Conservation (phyloP, 2,797 vertebrate species). For the Schizopygopsis malacanthus region DNA sequence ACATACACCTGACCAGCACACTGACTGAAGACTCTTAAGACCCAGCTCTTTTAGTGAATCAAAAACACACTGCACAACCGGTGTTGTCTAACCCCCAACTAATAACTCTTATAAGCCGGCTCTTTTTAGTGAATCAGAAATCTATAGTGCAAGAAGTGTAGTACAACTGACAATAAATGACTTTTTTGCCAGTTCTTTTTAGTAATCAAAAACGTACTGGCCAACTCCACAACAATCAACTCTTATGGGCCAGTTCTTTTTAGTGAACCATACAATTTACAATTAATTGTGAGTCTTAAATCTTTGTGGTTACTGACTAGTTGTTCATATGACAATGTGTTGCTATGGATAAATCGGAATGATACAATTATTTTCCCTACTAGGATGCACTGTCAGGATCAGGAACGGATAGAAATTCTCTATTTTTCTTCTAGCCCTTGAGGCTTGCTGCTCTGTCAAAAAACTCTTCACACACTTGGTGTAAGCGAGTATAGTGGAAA, state of each 20-base stretch:
- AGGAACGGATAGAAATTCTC: not conserved
- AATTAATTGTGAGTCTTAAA: not conserved
- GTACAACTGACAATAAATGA: not conserved
- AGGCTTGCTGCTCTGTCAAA: constrained; percentile 13
- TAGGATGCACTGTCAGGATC: constrained; percentile 8
- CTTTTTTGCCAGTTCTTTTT: not conserved
- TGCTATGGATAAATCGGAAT: not conserved
- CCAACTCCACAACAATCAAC: not conserved
- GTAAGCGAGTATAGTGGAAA: constrained; percentile 19
- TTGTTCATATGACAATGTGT: not conserved
- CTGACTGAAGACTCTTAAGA: not conserved
- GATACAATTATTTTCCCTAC: not conserved
- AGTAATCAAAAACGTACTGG: not conserved
- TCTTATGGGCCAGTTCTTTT: not conserved
- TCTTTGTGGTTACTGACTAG: not conserved
- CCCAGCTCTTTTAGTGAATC: not conserved
- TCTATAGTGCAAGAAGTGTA: not conserved
- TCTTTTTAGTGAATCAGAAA: not conserved
- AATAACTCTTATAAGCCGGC: not conserved
- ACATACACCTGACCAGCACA: not conserved
- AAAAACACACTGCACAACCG: not conserved
- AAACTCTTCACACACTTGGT: not conserved
- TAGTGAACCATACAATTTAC: not conserved
- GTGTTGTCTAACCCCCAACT: not conserved
- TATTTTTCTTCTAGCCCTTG: constrained; percentile 17